Percentiles rank a stretch among this genome's conserved stretches.
Conservation (phyloP, 2,888 invertebrate genomes). For the Cerastis leucographa region DNA sequence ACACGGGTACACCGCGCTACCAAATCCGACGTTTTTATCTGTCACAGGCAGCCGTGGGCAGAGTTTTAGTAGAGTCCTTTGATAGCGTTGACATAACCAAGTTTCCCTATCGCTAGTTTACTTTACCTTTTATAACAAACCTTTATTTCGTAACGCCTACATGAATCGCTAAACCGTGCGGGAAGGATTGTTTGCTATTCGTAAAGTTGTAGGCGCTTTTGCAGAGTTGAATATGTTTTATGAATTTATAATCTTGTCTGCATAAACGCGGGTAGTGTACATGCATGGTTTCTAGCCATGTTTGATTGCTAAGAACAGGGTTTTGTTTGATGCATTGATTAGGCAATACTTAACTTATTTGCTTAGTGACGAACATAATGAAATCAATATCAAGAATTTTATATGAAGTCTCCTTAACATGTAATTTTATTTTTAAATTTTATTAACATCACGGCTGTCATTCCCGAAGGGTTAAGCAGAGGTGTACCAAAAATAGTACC, state of each 20-base stretch:
- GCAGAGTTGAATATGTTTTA: slow-evolving; percentile 40
- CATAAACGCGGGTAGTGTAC: slow-evolving; percentile 17
- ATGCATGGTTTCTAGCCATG: slow-evolving; percentile 22
- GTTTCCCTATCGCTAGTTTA: slow-evolving; percentile 69
- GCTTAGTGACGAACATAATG: neutral
- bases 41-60: slow-evolving; percentile 84
- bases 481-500: neutral
- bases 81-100: slow-evolving; percentile 79
- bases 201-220: slow-evolving; percentile 63
- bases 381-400: neutral
- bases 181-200: slow-evolving; percentile 63
- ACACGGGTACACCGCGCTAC: slow-evolving; percentile 82
- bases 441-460: neutral
- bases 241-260: slow-evolving; percentile 49
- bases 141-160: slow-evolving; percentile 63
- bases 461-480: neutral
- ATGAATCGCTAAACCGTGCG: slow-evolving; percentile 41
- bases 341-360: neutral
- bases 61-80: slow-evolving; percentile 80
- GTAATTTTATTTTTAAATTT: neutral
- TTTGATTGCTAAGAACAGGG: slow-evolving; percentile 21
- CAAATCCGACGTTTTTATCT: slow-evolving; percentile 86
- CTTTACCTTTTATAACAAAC: slow-evolving; percentile 55
- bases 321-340: slow-evolving; percentile 14
- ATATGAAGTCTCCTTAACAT: neutral